Evolutionary conservation across 1,140 invertebrate species (phyloP).

Genomic region (Cylas formicarius): DNA sequence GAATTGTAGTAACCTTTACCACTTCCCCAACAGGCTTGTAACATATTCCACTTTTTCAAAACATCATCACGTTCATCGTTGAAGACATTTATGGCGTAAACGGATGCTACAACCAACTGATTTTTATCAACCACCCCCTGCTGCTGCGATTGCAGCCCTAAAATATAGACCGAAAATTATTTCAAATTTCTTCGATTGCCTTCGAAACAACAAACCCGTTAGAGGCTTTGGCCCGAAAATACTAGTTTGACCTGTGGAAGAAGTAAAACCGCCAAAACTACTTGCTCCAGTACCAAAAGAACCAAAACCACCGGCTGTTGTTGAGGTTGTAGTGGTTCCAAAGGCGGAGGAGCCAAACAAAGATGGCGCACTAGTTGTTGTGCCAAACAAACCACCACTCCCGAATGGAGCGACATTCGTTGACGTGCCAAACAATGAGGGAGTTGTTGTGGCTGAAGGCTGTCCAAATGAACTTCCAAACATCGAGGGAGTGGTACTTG

Average conservation of each 20-base stretch:
- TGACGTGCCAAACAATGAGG: constrained; percentile 35
- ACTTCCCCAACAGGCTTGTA: constrained; percentile 87
- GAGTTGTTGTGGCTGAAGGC: constrained; percentile 26
- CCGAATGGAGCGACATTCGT: constrained; percentile 30
- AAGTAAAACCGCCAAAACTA: constrained; percentile 49
- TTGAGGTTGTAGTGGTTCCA: constrained; percentile 41
- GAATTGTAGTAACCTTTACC: constrained; percentile 71
- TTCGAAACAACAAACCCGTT: constrained; percentile 43
- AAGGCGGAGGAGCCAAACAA: constrained; percentile 46
- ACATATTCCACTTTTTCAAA: constrained; percentile 86
- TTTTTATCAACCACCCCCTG: constrained; percentile 47
- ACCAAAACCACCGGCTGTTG: constrained; percentile 37
- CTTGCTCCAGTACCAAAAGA: constrained; percentile 6
- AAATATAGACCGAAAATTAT: constrained; percentile 7
- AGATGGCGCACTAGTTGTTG: constrained; percentile 19
- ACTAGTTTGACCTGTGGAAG: constrained; percentile 44
- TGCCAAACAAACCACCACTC: constrained; percentile 34
- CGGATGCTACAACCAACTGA: constrained; percentile 33
- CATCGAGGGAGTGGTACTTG: constrained; percentile 9
- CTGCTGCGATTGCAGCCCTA: constrained; percentile 44
- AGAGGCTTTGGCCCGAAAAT: constrained; percentile 34
- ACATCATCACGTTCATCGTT: constrained; percentile 88
- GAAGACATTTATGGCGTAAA: constrained; percentile 67
- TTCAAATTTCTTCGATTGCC: constrained; percentile 27
- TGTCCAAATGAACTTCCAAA: constrained; percentile 26